Base-by-base conservation (phyloP, 2,888 invertebrate genomes). In the Cecidostiba fungosa region DNA sequence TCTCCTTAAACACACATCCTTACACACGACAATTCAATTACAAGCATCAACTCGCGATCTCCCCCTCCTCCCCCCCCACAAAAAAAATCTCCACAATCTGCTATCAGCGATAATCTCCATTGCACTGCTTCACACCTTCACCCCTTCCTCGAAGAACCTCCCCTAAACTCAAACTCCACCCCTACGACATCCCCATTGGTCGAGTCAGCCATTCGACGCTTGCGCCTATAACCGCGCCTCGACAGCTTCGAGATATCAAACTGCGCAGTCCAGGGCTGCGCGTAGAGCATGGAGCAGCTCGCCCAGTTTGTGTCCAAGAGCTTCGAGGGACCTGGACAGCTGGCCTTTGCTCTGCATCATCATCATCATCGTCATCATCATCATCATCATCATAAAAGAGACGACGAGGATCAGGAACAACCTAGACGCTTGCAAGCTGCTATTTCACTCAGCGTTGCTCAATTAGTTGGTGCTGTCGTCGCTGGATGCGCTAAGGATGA, bases 291-390 rank as follows among this genome's bases (percentile, higher is more conserved):
- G 97, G 97, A 97, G 95, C 97, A 97, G 95, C 95, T 98, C 94
- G 97, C 97, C 92, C 97, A 97, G 95, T 97, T 98, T 95, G 97
- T 98, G 92, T 97, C 97, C 91, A 97, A 97, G 94, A 97, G 97
- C 87, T 96, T 97, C 94, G 96, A 84, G 70, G 80, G 84, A 74
- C 84, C 84, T 59, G 72, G 80, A 73, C 85, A 32, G 87, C 82
- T 78, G 85, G 82, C 85, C 77, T 85, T 80, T 66, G 87, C 87
- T 70, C 87, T 87, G 84, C 50, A 85, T 23, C 84, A 85, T 62
- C 47, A 74, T 39, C 59, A 87, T 87, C 47, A 84, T 88, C 32
- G 84, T n/a, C 54, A n/a, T 54, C 54, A n/a, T 23, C 54, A 8
- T n/a, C 54, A 23, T n/a, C 54, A 59, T 19, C 50, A 5, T 4